Percentiles rank a stretch among this genome's conserved stretches.
Conservation (phyloP, 1,140 invertebrate genomes). For the Planococcus citri region DNA sequence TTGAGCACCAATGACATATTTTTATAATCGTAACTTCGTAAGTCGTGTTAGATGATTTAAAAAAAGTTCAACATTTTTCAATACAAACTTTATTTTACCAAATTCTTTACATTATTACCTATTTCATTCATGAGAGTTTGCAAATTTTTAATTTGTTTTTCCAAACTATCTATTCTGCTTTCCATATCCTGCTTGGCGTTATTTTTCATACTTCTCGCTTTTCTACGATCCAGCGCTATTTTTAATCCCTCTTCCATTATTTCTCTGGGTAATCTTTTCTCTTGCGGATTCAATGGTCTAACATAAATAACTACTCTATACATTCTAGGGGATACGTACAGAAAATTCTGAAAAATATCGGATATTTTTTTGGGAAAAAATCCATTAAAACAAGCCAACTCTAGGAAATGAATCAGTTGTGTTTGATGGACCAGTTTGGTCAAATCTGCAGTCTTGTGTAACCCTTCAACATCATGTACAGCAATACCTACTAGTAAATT, state of each 20-base stretch:
- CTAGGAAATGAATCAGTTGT: conserved; percentile 59
- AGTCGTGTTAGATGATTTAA: too few species aligned
- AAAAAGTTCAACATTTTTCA: too few species aligned
- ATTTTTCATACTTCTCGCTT: not conserved
- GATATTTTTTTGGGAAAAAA: conserved; percentile 49
- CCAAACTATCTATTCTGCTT: not conserved
- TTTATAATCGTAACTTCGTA: too few species aligned
- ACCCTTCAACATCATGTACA: conserved; percentile 62
- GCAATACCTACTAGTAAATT: conserved; percentile 67
- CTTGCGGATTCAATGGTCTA: not conserved
- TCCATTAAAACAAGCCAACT: conserved; percentile 52
- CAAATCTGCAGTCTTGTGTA: conserved; percentile 60
- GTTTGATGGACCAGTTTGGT: conserved; percentile 62
- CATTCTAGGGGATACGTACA: not conserved
- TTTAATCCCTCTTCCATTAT: not conserved
- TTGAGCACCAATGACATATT: not conserved
- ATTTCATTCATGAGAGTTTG: too few species aligned
- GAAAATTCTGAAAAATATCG: not conserved
- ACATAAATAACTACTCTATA: not conserved
- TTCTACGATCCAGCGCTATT: not conserved
- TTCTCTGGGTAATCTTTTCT: not conserved
- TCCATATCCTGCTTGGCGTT: not conserved
- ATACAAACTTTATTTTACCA: too few species aligned
- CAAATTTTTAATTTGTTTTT: not conserved
- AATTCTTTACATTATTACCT: too few species aligned